phyloP scores from a whole-genome alignment of 2,113 vertebrate species.

The Catharus bicknelli region DNA sequence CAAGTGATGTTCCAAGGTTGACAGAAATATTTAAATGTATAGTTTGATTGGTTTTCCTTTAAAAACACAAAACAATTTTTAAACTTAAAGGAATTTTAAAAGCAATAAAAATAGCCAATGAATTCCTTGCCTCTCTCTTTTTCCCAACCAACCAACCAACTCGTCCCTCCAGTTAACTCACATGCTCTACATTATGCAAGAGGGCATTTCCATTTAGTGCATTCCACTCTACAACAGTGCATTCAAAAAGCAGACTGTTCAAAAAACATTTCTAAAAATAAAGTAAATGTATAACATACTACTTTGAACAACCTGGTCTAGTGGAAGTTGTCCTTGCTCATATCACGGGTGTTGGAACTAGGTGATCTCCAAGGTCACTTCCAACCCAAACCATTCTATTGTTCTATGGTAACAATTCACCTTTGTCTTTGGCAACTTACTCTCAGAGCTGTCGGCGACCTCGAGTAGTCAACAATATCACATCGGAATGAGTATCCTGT shows the following conservation, averaged over 20 bases:
- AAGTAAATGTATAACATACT: neutral
- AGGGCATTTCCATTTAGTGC: neutral
- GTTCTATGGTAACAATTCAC: neutral
- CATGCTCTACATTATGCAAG: neutral
- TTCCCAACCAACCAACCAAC: neutral
- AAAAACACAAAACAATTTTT: neutral
- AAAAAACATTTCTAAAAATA: neutral
- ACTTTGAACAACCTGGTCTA: neutral
- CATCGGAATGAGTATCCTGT: constrained; percentile 91
- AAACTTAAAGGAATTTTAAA: neutral
- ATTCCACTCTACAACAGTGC: neutral
- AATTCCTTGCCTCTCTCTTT: neutral
- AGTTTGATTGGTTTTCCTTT: neutral
- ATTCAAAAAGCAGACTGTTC: neutral
- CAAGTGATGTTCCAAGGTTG: neutral
- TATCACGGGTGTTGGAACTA: neutral
- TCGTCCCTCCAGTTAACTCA: neutral
- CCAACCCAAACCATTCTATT: neutral
- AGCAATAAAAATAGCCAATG: neutral
- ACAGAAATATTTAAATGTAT: neutral
- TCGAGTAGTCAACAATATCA: constrained; percentile 91
- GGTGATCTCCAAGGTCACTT: neutral
- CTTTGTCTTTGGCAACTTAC: constrained; percentile 74
- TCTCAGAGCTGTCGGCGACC: constrained; percentile 85
- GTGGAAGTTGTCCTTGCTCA: neutral